phyloP scores from a whole-genome alignment of 2,797 vertebrate species.

The Falco columbarius region DNA sequence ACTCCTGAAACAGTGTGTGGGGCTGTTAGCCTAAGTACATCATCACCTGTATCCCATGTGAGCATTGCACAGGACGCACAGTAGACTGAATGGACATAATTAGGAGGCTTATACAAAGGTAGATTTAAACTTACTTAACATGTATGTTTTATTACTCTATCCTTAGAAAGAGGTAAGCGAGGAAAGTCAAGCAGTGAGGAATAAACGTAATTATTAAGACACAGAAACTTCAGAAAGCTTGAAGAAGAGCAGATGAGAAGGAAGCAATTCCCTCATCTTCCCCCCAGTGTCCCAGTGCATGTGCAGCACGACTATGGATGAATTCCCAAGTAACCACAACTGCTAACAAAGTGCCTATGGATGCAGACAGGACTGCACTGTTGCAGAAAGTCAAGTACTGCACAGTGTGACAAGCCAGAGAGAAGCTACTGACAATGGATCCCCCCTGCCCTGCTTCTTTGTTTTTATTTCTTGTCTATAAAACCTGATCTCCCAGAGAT shows the following conservation, averaged over 20 bases:
- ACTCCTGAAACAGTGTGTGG: background rate
- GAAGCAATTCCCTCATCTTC: background rate
- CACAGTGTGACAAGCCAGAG: background rate
- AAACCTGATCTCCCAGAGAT: background rate
- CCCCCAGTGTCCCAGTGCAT: background rate
- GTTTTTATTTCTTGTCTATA: background rate
- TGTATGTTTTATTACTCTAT: background rate
- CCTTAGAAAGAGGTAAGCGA: background rate
- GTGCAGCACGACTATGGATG: fast-evolving
- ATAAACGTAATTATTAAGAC: background rate
- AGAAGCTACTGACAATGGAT: background rate
- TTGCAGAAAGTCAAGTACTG: background rate
- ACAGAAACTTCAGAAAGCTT: background rate
- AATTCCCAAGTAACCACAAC: background rate
- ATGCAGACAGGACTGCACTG: background rate
- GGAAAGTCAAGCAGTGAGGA: background rate
- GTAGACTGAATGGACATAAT: background rate
- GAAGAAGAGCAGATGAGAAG: background rate
- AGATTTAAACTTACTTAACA: background rate
- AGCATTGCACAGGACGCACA: background rate
- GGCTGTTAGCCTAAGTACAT: background rate
- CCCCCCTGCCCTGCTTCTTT: background rate
- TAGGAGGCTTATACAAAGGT: background rate
- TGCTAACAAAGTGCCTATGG: fast-evolving
- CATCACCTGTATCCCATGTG: background rate